Percentiles rank a stretch among this genome's conserved stretches.
These are phyloP conservation scores for Platycnemis pennipes DNA, from an alignment of 2,888 invertebrate genomes.

Conservation along the genomic window DNA sequence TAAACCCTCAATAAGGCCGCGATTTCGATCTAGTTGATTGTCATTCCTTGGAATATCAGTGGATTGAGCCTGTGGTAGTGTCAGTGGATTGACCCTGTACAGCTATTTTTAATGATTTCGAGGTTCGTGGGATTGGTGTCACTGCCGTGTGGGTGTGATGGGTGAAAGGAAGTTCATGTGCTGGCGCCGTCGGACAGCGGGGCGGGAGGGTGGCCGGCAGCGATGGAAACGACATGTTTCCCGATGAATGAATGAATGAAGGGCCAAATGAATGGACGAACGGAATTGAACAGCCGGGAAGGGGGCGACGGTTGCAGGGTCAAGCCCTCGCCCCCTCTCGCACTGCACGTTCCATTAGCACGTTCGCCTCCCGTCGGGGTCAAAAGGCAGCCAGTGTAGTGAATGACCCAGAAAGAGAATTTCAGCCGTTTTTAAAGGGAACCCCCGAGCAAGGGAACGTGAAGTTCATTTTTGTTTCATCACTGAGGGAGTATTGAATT, in stretches of 20 bases:
- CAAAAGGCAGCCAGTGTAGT: neutral
- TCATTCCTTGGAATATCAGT: too few species aligned
- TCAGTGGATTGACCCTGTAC: too few species aligned
- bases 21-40: too few species aligned
- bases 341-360: neutral
- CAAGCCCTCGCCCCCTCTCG: conserved; percentile 4
- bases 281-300: neutral
- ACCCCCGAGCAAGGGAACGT: neutral
- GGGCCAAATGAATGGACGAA: neutral
- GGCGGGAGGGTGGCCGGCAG: neutral
- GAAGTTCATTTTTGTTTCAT: too few species aligned
- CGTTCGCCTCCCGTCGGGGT: conserved; percentile 17
- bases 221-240: conserved; percentile 17
- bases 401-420: conserved; percentile 45
- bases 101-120: too few species aligned
- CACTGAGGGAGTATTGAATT: too few species aligned
- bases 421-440: conserved; percentile 29
- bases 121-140: neutral
- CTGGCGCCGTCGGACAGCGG: neutral
- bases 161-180: neutral
- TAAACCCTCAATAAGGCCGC: too few species aligned
- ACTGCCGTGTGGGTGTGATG: neutral
- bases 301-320: neutral
- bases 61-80: too few species aligned
- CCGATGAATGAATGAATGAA: conserved; percentile 46